phyloP scores from a whole-genome alignment of 2,888 invertebrate species.

The Monochamus alternatus region DNA sequence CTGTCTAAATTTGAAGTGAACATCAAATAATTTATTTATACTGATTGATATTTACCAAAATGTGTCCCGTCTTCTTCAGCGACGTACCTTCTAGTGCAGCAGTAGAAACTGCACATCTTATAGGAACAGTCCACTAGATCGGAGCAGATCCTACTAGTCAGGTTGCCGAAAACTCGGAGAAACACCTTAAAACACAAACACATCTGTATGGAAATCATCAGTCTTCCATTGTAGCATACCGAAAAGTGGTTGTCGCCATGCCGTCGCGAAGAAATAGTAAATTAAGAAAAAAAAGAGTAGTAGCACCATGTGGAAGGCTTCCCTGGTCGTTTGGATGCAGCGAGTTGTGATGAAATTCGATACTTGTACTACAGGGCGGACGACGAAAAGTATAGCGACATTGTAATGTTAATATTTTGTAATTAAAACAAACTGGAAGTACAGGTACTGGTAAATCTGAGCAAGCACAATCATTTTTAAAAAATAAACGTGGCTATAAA shows the following conservation, averaged over 20 bases:
- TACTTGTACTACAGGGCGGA: neutral
- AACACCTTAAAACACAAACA: constrained; percentile 67
- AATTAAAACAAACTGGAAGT: too few species aligned
- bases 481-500: too few species aligned
- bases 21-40: too few species aligned
- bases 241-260: constrained; percentile 42
- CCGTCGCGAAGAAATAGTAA: constrained; percentile 47
- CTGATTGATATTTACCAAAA: constrained; percentile 31
- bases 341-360: constrained; percentile 9
- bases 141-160: constrained; percentile 60
- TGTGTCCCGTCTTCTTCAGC: constrained; percentile 25
- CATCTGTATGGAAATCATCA: constrained; percentile 51
- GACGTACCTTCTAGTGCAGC: constrained; percentile 47
- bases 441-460: too few species aligned
- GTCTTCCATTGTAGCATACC: constrained; percentile 29
- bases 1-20: too few species aligned
- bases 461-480: too few species aligned
- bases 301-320: constrained; percentile 23
- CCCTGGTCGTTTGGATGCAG: constrained; percentile 21
- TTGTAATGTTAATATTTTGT: too few species aligned
- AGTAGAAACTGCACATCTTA: constrained; percentile 64
- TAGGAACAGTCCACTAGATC: constrained; percentile 61
- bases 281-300: constrained; percentile 32
- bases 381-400: neutral
- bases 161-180: constrained; percentile 64